phyloP scores from a whole-genome alignment of 2,113 vertebrate species.

The Muntiacus muntjak region DNA sequence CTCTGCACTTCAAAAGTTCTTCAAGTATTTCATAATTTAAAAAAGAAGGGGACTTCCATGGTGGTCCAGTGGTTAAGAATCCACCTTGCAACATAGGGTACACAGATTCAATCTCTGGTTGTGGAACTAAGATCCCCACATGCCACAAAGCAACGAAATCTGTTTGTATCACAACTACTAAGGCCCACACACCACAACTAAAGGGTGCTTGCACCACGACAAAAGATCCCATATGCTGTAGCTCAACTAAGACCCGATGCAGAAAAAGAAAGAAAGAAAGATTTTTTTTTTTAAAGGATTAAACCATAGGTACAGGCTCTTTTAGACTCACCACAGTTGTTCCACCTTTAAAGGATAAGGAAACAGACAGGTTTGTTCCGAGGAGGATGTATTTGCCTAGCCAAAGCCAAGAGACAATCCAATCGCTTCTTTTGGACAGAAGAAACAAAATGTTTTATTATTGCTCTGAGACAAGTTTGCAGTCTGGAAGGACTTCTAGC shows the following conservation, averaged over 20 bases:
- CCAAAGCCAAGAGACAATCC: neutral
- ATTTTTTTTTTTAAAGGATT: neutral
- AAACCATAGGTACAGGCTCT: neutral
- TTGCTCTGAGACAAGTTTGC: neutral
- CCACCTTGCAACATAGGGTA: neutral
- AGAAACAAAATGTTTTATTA: neutral
- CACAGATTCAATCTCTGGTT: neutral
- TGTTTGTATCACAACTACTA: neutral
- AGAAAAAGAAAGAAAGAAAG: neutral
- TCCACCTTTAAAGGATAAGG: neutral
- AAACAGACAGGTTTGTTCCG: neutral
- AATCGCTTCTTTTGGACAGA: neutral
- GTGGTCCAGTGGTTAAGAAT: neutral
- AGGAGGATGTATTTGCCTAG: neutral
- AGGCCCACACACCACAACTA: neutral
- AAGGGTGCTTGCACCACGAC: neutral
- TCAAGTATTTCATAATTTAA: neutral
- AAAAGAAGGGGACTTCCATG: neutral
- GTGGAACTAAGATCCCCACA: neutral
- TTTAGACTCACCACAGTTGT: neutral
- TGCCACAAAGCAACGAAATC: neutral
- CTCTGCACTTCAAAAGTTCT: neutral
- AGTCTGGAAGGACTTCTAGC: neutral
- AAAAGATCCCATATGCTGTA: neutral
- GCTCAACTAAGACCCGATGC: neutral